phyloP scores from a whole-genome alignment of 1,140 invertebrate genomes.

The Laupala kohalensis region DNA sequence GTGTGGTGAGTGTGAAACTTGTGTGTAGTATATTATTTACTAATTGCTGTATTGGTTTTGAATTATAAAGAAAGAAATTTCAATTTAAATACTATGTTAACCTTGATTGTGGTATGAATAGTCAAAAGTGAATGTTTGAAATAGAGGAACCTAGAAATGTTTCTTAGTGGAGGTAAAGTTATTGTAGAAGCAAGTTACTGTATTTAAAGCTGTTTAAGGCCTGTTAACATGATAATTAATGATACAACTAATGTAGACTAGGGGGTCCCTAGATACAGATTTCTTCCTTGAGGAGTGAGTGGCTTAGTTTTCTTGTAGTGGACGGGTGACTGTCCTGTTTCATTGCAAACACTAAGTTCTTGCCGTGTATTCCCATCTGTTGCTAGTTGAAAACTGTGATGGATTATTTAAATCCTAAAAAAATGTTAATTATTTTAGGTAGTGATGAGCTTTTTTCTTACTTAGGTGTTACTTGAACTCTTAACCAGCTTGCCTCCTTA shows the following conservation, averaged over 20 bases:
- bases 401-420: neutral
- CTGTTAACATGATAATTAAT: too few relatives aligned
- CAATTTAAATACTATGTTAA: neutral
- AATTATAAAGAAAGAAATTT: neutral
- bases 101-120: neutral
- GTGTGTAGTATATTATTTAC: neutral
- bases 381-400: neutral
- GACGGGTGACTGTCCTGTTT: neutral
- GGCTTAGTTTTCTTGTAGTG: neutral
- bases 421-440: neutral
- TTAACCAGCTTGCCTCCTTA: conserved; percentile 48
- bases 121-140: neutral
- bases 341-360: neutral
- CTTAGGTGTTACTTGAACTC: conserved; percentile 45
- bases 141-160: neutral
- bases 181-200: too few relatives aligned
- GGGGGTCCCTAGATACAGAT: neutral
- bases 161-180: neutral
- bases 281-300: neutral
- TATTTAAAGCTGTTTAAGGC: too few relatives aligned
- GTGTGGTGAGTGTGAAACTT: conserved; percentile 39
- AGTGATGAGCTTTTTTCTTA: neutral
- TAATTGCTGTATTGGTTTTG: neutral
- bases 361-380: too few relatives aligned
- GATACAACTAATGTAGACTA: neutral